These are phyloP conservation scores for Microtus oregoni DNA, from an alignment of 2,113 vertebrate species.

Conservation along the genomic window DNA sequence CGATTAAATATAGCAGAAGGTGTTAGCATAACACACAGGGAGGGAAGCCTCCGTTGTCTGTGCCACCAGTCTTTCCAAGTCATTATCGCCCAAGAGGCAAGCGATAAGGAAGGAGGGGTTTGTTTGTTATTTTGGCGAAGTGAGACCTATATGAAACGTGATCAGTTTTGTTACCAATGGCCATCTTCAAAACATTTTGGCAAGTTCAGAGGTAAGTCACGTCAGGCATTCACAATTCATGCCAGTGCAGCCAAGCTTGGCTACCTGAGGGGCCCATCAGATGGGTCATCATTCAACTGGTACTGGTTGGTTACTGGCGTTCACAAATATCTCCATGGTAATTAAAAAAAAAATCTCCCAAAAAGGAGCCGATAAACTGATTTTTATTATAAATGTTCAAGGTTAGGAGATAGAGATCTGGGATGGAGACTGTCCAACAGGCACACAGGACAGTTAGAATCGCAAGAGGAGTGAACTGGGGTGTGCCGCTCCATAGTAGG, in stretches of 20 bases:
- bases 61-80: constrained; percentile 60
- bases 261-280: neutral
- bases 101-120: neutral
- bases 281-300: neutral
- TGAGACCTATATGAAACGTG: neutral
- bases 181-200: neutral
- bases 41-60: constrained; percentile 26
- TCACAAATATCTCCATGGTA: neutral
- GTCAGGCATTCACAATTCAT: neutral
- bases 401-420: neutral
- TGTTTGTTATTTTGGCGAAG: too few relatives aligned
- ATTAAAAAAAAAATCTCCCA: neutral
- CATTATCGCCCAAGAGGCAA: constrained; percentile 36
- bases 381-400: neutral
- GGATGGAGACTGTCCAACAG: neutral
- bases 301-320: neutral
- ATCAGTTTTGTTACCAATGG: neutral
- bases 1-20: constrained; percentile 58
- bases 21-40: neutral
- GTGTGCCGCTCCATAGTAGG: accelerated
- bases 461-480: neutral
- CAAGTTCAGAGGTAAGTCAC: neutral
- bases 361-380: neutral
- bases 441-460: neutral
- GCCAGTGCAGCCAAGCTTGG: neutral